Base-by-base conservation (phyloP, 2,797 vertebrate species). In the Hydrophis major region DNA sequence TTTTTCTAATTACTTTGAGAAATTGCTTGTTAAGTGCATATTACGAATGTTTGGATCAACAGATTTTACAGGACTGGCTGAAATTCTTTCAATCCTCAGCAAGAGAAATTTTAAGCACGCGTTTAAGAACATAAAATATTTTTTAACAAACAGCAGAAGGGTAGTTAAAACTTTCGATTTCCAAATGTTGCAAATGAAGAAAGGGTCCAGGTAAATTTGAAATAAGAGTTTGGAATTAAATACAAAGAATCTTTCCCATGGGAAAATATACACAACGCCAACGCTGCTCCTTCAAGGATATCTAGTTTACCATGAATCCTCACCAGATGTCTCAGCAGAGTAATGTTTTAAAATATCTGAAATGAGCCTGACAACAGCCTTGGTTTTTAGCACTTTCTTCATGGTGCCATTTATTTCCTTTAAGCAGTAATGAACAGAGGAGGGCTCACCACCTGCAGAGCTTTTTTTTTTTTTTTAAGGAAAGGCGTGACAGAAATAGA, bases 401-500 rank as follows among this genome's bases (percentile, higher is more conserved):
- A 16, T 59, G 27, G 22, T 88, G 86, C 86, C 89, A 88, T 53
- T 88, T 91, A 57, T n/a, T 92, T 89, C 42, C 56, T 88, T 91
- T 37, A 78, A 91, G 22, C 42, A 50, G 8, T 78, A 57, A 61
- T 11, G 47, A 50, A 53, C 14, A 59, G 60, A 63, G 50, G 60
- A 66, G 28, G 83, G 89, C 53, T 93, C 89, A 55, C 63, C 89
- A 91, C 87, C 55, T 16, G 53, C 86, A 50, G 86, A 93, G 61
- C 37, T 61, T 83, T 28, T 91, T n/a, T 88, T 61, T 61, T 66
- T 69, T 69, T 66, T 66, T 55, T 12, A 61, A 78, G 42, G 63
- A 91, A 83, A 88, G 56, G 47, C 56, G 2, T 78, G 60, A 42
- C 56, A 89, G 66, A 91, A 93, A 91, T 61, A 69, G 90, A 91